phyloP scores from a whole-genome alignment of 2,888 invertebrate species.

The Dasypogon diadema region DNA sequence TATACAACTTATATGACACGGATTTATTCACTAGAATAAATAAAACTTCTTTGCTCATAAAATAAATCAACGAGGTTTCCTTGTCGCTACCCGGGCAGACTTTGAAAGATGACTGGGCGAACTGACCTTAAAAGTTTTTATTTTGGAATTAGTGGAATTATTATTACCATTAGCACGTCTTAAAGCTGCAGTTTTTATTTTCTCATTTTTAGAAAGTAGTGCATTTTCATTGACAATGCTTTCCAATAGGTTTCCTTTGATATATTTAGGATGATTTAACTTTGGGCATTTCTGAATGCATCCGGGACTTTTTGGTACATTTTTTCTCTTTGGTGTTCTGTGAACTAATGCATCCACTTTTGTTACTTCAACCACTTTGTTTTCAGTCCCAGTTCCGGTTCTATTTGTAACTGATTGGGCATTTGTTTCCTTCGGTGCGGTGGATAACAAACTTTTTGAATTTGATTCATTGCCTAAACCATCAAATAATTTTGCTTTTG shows the following conservation, averaged over 20 bases:
- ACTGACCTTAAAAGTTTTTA: conserved; percentile 2
- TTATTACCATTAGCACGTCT: conserved; percentile 41
- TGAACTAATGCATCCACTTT: conserved; percentile 31
- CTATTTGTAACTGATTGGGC: conserved; percentile 43
- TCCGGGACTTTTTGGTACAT: conserved; percentile 57
- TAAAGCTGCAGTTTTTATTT: conserved; percentile 38
- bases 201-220: conserved; percentile 48
- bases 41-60: too few relatives aligned
- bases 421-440: conserved; percentile 54
- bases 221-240: conserved; percentile 55
- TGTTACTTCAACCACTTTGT: background rate
- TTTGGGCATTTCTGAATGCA: conserved; percentile 57
- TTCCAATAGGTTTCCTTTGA: conserved; percentile 55
- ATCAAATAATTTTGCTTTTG: conserved; percentile 83
- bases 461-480: conserved; percentile 62
- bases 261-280: conserved; percentile 52
- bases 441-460: background rate
- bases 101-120: background rate
- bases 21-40: too few relatives aligned
- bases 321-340: conserved; percentile 48
- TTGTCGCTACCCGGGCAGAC: background rate
- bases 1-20: too few relatives aligned
- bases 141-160: background rate
- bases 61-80: too few relatives aligned
- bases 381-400: background rate